Evolutionary conservation across 1,140 invertebrate genomes (phyloP).

Genomic region (Drosophila persimilis): DNA sequence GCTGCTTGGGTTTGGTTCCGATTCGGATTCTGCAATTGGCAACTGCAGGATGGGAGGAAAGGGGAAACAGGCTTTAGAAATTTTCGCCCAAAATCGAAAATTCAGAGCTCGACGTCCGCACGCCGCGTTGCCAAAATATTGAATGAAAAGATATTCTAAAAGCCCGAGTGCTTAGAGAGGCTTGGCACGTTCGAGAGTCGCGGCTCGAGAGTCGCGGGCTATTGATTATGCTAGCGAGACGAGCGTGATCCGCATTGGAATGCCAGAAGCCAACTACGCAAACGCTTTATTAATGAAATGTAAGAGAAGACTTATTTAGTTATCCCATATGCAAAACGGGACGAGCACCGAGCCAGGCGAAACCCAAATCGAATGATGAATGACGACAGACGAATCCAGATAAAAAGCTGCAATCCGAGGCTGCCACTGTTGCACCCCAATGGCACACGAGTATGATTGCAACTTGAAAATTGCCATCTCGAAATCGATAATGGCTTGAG

Average conservation of each 20-base stretch:
- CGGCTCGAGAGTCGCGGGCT: slow-evolving; percentile 17
- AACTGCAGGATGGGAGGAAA: slow-evolving; percentile 28
- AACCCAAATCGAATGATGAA: slow-evolving; percentile 59
- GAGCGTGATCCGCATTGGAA: slow-evolving; percentile 66
- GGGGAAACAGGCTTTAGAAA: slow-evolving; percentile 50
- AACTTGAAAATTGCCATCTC: slow-evolving; percentile 10
- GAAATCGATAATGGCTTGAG: slow-evolving; percentile 37
- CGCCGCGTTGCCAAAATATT: slow-evolving; percentile 73
- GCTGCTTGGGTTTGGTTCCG: slow-evolving; percentile 1
- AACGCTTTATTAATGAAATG: slow-evolving; percentile 72
- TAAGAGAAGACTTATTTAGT: slow-evolving; percentile 62
- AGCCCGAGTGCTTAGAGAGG: slow-evolving; percentile 43
- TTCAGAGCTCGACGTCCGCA: slow-evolving; percentile 64
- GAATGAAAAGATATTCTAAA: slow-evolving; percentile 76
- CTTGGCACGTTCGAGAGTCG: slow-evolving; percentile 54
- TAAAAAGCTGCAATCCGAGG: slow-evolving; percentile 11
- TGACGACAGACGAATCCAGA: slow-evolving; percentile 51
- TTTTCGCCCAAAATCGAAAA: slow-evolving; percentile 43
- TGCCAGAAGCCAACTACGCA: slow-evolving; percentile 57
- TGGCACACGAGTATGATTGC: background rate
- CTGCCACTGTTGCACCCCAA: slow-evolving; percentile 5
- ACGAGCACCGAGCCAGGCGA: slow-evolving; percentile 1
- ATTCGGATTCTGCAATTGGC: slow-evolving; percentile 30
- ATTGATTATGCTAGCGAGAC: slow-evolving; percentile 60
- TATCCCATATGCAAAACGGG: slow-evolving; percentile 51